Conservation (phyloP, 1,140 invertebrate species). For the Neoseiulus cucumeris region DNA sequence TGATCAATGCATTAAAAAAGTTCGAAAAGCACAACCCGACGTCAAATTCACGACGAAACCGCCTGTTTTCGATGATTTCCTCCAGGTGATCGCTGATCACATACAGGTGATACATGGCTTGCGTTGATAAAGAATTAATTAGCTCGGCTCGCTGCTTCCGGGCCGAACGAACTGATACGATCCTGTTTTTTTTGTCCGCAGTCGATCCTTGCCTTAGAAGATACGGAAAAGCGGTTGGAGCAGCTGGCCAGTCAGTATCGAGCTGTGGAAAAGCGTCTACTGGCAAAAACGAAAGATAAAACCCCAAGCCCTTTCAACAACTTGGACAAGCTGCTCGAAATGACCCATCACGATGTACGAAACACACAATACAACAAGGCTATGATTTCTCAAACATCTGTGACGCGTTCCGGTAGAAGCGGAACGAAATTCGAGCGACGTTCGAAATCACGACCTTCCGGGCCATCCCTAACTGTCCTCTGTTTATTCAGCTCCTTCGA, state of each 20-base stretch:
- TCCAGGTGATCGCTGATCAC: conserved; percentile 2
- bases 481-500: background rate
- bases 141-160: background rate
- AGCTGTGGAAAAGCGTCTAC: conserved; percentile 44
- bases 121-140: background rate
- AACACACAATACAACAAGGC: too few species aligned
- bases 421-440: too few species aligned
- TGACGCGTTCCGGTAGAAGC: too few species aligned
- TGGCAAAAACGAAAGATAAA: conserved; percentile 52
- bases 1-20: background rate
- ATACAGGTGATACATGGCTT: background rate
- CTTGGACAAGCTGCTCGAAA: conserved; percentile 46
- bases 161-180: background rate
- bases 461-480: background rate
- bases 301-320: conserved; percentile 47
- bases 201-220: conserved; percentile 12
- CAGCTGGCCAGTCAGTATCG: conserved; percentile 44
- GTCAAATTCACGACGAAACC: background rate
- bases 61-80: background rate
- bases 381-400: too few species aligned
- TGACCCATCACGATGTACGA: conserved; percentile 42
- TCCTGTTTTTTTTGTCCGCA: background rate
- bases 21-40: background rate
- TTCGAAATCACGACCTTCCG: too few species aligned
- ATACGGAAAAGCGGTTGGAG: conserved; percentile 35